Conservation (phyloP, 2,797 vertebrate species). For the Argyrosomus regius region DNA sequence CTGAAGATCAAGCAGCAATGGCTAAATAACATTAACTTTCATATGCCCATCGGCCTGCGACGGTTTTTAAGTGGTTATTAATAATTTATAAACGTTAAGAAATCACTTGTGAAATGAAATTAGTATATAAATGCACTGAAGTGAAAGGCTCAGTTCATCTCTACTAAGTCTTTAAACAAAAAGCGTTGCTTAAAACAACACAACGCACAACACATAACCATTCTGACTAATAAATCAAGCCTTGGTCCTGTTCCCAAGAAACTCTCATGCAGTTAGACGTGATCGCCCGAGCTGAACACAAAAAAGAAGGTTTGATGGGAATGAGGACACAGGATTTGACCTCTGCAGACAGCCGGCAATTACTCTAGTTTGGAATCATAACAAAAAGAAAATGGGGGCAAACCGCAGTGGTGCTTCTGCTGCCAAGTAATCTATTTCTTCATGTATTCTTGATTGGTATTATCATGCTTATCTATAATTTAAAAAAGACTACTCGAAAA, state of each 20-base stretch:
- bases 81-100: conserved; percentile 19
- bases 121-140: background rate
- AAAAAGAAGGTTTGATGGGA: background rate
- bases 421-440: background rate
- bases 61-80: conserved; percentile 25
- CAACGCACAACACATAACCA: background rate
- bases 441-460: background rate
- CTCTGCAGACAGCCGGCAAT: conserved; percentile 8
- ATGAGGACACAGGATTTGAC: background rate
- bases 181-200: background rate
- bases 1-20: background rate
- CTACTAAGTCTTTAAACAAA: background rate
- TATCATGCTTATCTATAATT: background rate
- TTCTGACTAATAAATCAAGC: background rate
- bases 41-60: background rate
- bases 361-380: background rate
- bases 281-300: background rate
- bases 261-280: background rate
- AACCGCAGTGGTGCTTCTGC: background rate
- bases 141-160: background rate
- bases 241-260: background rate
- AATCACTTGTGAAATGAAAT: background rate
- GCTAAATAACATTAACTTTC: background rate
- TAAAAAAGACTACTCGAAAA: background rate
- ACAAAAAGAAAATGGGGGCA: background rate